Percentiles rank a stretch among this genome's conserved stretches.
phyloP scores from a whole-genome alignment of 2,113 vertebrate genomes.

The Salvelinus alpinus region DNA sequence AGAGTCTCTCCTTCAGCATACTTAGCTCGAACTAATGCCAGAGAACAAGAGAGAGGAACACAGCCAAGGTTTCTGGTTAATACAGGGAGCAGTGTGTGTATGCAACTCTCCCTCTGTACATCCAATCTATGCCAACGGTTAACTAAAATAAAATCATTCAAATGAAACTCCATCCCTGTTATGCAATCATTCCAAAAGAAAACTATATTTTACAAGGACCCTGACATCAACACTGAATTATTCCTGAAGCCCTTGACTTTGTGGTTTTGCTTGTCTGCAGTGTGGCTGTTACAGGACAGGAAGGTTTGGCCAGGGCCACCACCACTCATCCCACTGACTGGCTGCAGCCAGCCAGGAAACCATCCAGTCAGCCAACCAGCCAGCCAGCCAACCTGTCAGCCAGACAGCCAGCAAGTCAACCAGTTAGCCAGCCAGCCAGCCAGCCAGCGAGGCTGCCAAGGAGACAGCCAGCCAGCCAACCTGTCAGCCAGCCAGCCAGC shows the following conservation, averaged over 20 bases:
- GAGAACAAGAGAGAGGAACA: not conserved
- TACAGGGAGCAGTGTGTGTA: not conserved
- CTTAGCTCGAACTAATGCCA: not conserved
- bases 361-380: not conserved
- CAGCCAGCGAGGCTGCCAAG: slow-evolving; percentile 19
- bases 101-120: not conserved
- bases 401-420: not conserved
- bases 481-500: not conserved
- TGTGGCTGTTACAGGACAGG: slow-evolving; percentile 3
- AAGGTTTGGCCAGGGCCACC: slow-evolving; percentile 24
- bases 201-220: slow-evolving; percentile 7
- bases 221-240: slow-evolving; percentile 7
- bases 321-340: slow-evolving; percentile 23
- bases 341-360: slow-evolving; percentile 22
- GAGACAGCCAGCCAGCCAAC: slow-evolving; percentile 15
- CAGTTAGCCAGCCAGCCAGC: not conserved
- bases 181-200: slow-evolving; percentile 15
- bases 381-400: slow-evolving; percentile 18
- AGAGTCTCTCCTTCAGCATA: too few relatives aligned
- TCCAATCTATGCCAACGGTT: not conserved
- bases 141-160: not conserved
- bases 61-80: not conserved
- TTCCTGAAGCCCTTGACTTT: slow-evolving; percentile 4
- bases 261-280: slow-evolving; percentile 10
- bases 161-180: not conserved